Evolutionary conservation across 1,140 invertebrate species (phyloP).

Genomic region (Eriocheir sinensis): DNA sequence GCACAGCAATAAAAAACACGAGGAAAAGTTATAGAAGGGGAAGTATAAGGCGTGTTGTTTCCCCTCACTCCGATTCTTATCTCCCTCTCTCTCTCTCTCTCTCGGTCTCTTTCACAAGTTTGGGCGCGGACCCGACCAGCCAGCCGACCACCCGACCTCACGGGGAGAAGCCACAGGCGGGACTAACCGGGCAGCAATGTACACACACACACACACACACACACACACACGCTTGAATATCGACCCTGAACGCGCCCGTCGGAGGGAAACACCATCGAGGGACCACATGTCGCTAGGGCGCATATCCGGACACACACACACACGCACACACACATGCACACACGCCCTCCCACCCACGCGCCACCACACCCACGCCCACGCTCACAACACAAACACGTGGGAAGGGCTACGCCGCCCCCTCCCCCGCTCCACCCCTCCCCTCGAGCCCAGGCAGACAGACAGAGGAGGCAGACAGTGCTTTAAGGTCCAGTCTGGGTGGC

Average conservation of each 20-base stretch:
- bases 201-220: slow-evolving; percentile 3
- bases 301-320: neutral
- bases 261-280: neutral
- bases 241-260: slow-evolving; percentile 53
- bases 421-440: neutral
- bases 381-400: neutral
- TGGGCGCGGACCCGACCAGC: slow-evolving; percentile 11
- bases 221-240: slow-evolving; percentile 63
- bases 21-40: too few species aligned
- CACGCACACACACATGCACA: too few species aligned
- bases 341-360: neutral
- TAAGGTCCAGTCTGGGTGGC: neutral
- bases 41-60: too few species aligned
- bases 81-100: neutral
- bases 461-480: neutral
- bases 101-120: neutral
- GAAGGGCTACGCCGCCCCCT: neutral
- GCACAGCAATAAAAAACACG: too few species aligned
- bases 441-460: neutral
- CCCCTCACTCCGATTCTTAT: neutral
- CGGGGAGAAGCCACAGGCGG: slow-evolving; percentile 63
- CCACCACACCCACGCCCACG: neutral
- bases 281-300: neutral
- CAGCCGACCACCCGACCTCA: slow-evolving; percentile 45
- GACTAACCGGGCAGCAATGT: slow-evolving; percentile 61